These are phyloP conservation scores for Nyctereutes procyonoides DNA, from an alignment of 2,113 vertebrate genomes.

Conservation along the genomic window DNA sequence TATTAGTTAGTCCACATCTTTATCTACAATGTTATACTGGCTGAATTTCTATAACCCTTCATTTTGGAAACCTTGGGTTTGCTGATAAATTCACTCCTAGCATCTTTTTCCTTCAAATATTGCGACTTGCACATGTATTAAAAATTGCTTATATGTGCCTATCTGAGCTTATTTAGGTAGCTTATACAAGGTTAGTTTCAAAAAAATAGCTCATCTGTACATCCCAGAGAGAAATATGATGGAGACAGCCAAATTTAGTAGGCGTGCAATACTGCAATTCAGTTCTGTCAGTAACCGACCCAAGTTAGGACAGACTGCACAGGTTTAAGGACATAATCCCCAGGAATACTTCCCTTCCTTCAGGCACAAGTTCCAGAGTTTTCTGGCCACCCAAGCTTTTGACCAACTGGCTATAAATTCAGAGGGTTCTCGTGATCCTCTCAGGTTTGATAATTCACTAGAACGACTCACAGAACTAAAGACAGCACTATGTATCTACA, in stretches of 20 bases:
- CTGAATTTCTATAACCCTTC: background rate
- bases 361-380: background rate
- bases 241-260: background rate
- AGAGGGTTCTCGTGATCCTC: background rate
- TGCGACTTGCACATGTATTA: background rate
- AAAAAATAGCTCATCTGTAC: background rate
- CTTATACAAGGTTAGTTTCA: background rate
- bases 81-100: background rate
- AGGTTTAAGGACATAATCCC: background rate
- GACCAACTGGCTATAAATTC: background rate
- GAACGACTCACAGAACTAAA: background rate
- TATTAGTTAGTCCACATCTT: background rate
- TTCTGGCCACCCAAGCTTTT: background rate
- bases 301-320: background rate
- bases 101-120: background rate
- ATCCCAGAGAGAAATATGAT: background rate
- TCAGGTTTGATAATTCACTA: background rate
- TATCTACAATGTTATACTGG: background rate
- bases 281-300: background rate
- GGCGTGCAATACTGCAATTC: rapidly evolving
- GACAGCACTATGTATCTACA: background rate
- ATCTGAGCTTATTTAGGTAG: background rate
- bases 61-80: background rate
- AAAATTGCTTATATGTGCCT: background rate
- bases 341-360: background rate